These are phyloP conservation scores for Pocillopora damicornis DNA, from an alignment of 64 coral and sea anemone species.

Conservation along the genomic window DNA sequence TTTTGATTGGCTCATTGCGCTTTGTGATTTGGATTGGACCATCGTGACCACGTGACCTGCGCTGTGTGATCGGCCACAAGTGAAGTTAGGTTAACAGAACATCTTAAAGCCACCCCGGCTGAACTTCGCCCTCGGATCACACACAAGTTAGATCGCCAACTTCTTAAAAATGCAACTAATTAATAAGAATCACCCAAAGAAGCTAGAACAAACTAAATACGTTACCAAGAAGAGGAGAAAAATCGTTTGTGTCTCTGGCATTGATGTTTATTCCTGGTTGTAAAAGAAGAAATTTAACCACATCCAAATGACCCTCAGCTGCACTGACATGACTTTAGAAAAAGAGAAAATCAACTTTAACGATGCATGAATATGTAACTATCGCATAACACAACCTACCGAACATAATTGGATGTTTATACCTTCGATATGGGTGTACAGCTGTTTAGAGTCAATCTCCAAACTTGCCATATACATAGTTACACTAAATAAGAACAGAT, in stretches of 20 bases:
- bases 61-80: background rate
- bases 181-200: background rate
- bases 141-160: too few species aligned
- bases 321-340: constrained; percentile 76
- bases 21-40: background rate
- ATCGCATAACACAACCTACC: too few species aligned
- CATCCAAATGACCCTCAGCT: constrained; percentile 79
- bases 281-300: constrained; percentile 82
- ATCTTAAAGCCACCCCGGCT: too few species aligned
- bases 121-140: too few species aligned
- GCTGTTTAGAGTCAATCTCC: too few species aligned
- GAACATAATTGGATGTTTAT: too few species aligned
- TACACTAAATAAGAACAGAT: too few species aligned
- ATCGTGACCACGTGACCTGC: too few species aligned
- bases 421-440: too few species aligned
- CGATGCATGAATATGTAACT: too few species aligned
- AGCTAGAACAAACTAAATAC: background rate
- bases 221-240: constrained; percentile 81
- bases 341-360: background rate
- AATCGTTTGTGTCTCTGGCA: constrained; percentile 63
- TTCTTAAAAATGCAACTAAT: background rate
- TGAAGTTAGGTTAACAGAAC: too few species aligned
- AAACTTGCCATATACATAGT: too few species aligned
- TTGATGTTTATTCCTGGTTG: constrained; percentile 90
- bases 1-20: background rate